Conservation (phyloP, 2,888 invertebrate species). For the Mimas tiliae region DNA sequence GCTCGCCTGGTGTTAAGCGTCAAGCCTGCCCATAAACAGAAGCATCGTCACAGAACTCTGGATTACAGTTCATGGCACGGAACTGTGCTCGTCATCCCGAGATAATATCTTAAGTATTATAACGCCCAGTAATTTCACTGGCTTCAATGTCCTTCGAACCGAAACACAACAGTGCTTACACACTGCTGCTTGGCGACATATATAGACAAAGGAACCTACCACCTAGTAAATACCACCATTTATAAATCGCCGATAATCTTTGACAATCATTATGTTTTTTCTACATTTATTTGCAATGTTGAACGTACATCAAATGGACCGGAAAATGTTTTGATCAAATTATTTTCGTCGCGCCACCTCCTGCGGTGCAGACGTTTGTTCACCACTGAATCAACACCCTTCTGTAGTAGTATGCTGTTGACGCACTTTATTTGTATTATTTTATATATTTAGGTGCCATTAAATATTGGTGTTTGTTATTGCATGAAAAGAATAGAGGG, state of each 20-base stretch:
- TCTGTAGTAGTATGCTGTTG: conserved; percentile 48
- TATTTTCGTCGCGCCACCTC: conserved; percentile 71
- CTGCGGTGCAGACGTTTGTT: conserved; percentile 68
- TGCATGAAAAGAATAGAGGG: no score
- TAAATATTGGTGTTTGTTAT: not conserved
- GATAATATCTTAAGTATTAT: no score
- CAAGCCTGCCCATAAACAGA: no score
- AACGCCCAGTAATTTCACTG: no score
- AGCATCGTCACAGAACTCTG: no score
- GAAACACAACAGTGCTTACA: no score
- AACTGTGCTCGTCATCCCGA: no score
- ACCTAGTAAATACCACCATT: conserved; percentile 8
- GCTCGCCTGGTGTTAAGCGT: no score
- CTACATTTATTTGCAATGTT: conserved; percentile 35
- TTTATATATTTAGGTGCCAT: conserved; percentile 19
- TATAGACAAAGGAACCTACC: no score
- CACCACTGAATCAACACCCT: conserved; percentile 72
- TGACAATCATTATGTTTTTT: conserved; percentile 4
- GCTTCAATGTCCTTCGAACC: no score
- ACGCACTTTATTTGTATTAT: conserved; percentile 23
- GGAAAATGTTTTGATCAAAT: conserved; percentile 72
- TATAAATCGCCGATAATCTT: not conserved
- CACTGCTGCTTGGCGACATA: no score
- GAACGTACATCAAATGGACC: conserved; percentile 62
- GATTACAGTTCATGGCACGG: no score